Percentiles rank a stretch among this genome's conserved stretches.
Conservation (phyloP, 2,888 invertebrate species). For the Troilus luridus region DNA sequence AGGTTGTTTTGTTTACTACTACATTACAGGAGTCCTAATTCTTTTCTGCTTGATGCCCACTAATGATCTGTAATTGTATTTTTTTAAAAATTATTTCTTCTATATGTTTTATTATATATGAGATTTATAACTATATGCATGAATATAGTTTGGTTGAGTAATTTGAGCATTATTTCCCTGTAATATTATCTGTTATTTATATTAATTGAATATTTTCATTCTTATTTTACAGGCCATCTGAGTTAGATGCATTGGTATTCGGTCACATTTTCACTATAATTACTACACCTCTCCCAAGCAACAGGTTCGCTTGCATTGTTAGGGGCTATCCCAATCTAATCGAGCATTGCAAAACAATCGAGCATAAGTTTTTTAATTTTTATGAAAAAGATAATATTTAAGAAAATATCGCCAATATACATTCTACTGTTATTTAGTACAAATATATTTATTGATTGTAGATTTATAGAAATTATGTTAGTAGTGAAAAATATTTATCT, state of each 20-base stretch:
- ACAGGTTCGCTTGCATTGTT: conserved; percentile 84
- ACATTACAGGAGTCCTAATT: too few species aligned
- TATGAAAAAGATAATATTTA: conserved; percentile 44
- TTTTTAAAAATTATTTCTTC: too few species aligned
- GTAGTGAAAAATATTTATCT: conserved; percentile 1
- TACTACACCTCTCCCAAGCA: conserved; percentile 89
- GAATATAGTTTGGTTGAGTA: background rate
- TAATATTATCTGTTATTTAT: background rate
- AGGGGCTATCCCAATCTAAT: conserved; percentile 82
- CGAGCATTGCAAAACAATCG: conserved; percentile 87
- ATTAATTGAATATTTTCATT: conserved; percentile 59
- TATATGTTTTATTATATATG: too few species aligned
- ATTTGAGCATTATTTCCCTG: too few species aligned
- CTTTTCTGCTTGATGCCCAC: too few species aligned
- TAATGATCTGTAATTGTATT: too few species aligned
- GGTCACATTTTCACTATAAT: conserved; percentile 97
- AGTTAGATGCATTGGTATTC: conserved; percentile 95
- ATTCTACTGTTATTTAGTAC: conserved; percentile 42
- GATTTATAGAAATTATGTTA: background rate
- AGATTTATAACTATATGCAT: too few species aligned
- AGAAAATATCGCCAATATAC: background rate
- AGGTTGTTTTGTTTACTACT: too few species aligned
- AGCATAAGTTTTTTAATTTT: conserved; percentile 78
- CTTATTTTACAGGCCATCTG: conserved; percentile 82
- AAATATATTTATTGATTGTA: conserved; percentile 27